A percentile compares a stretch with the other conserved stretches of the same genome.
Evolutionary conservation across 2,113 vertebrate species (phyloP).

Genomic region (Megaceryle maxima): DNA sequence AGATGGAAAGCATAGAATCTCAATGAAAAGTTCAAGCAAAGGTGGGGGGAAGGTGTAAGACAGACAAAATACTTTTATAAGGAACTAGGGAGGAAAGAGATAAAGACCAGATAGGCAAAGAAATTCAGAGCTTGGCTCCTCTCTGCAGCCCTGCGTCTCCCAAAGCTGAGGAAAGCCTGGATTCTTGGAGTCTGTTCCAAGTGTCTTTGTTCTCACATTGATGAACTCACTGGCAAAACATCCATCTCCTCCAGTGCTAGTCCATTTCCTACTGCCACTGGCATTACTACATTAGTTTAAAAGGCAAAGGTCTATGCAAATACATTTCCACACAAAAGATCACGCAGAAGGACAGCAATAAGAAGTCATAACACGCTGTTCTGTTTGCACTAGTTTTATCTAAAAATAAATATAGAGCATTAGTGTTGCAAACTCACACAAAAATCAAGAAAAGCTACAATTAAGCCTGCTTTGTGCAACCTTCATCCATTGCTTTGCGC

Average conservation of each 20-base stretch:
- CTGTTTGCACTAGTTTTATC: background rate
- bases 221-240: constrained; percentile 62
- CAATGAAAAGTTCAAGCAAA: background rate
- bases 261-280: background rate
- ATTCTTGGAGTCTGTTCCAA: constrained; percentile 10
- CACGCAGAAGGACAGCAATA: accelerated
- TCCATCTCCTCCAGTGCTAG: background rate
- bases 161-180: constrained; percentile 16
- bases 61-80: background rate
- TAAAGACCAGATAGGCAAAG: background rate
- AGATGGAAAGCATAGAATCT: background rate
- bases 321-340: background rate
- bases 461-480: background rate
- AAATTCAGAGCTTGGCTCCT: constrained; percentile 10
- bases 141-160: background rate
- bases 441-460: background rate
- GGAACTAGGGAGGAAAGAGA: background rate
- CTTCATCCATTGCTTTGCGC: background rate
- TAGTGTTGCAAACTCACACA: background rate
- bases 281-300: background rate
- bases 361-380: background rate
- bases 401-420: background rate
- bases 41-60: background rate
- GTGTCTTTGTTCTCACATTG: background rate
- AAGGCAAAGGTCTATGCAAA: constrained; percentile 2